Conservation (phyloP, 2,888 invertebrate species). For the Parthenolecanium corni region DNA sequence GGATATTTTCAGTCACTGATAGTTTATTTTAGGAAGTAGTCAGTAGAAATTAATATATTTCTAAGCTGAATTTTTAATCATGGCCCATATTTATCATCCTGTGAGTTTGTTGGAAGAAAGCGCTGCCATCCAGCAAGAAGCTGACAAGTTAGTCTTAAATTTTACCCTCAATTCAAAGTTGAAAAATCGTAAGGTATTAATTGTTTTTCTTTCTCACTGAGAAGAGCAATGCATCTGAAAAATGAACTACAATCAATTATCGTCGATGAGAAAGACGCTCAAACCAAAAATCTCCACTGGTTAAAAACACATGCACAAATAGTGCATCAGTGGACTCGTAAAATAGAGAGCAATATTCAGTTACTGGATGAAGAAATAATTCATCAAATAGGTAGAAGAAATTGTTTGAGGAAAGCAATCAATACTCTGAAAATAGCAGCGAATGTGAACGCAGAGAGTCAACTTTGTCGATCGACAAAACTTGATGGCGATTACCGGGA, state of each 20-base stretch:
- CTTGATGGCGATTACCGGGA: not conserved
- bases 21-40: no score
- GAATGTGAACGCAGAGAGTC: not conserved
- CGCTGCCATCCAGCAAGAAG: no score
- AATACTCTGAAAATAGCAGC: not conserved
- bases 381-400: not conserved
- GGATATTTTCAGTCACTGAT: no score
- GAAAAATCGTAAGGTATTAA: not conserved
- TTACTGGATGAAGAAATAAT: not conserved
- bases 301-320: not conserved
- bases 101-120: no score
- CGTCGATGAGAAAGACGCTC: not conserved
- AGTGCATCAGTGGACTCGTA: not conserved
- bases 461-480: not conserved
- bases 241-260: not conserved
- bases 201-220: not conserved
- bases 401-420: not conserved
- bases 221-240: not conserved
- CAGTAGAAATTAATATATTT: no score
- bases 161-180: not conserved
- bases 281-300: not conserved
- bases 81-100: no score
- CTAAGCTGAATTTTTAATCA: no score
- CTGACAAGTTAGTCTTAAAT: no score
- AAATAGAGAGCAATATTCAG: not conserved